These are phyloP conservation scores for Arion vulgaris DNA, from an alignment of 1,140 invertebrate species.

Conservation along the genomic window DNA sequence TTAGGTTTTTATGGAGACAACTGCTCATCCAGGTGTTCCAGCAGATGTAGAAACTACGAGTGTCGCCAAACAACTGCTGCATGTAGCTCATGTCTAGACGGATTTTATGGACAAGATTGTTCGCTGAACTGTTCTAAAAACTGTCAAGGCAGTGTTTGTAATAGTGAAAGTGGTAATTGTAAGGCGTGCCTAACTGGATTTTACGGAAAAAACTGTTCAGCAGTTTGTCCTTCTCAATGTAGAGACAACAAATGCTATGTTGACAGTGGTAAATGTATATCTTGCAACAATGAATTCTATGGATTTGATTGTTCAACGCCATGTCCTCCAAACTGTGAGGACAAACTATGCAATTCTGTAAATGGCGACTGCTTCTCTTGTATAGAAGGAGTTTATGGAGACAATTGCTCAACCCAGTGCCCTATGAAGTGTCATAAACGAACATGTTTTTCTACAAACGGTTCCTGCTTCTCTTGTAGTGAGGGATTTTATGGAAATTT, in stretches of 20 bases:
- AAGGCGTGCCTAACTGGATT: background rate
- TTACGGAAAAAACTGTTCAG: background rate
- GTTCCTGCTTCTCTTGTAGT: background rate
- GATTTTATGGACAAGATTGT: background rate
- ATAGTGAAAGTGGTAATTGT: background rate
- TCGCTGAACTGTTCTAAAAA: background rate
- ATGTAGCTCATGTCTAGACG: background rate
- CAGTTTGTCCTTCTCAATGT: background rate
- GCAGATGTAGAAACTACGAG: too few relatives aligned
- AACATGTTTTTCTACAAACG: background rate
- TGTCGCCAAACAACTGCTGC: background rate
- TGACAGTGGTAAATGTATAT: background rate
- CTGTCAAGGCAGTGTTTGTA: background rate
- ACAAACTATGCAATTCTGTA: background rate
- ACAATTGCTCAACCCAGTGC: background rate
- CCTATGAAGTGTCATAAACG: background rate
- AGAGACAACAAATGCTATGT: background rate
- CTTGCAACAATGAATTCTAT: background rate
- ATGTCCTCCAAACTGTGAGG: background rate
- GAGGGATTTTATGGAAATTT: background rate
- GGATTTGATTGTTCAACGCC: background rate
- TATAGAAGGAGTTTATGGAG: background rate
- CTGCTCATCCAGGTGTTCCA: background rate
- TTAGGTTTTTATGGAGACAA: background rate
- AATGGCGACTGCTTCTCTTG: background rate